Conservation (phyloP, 2,113 vertebrate genomes). For the Ochotona curzoniae region DNA sequence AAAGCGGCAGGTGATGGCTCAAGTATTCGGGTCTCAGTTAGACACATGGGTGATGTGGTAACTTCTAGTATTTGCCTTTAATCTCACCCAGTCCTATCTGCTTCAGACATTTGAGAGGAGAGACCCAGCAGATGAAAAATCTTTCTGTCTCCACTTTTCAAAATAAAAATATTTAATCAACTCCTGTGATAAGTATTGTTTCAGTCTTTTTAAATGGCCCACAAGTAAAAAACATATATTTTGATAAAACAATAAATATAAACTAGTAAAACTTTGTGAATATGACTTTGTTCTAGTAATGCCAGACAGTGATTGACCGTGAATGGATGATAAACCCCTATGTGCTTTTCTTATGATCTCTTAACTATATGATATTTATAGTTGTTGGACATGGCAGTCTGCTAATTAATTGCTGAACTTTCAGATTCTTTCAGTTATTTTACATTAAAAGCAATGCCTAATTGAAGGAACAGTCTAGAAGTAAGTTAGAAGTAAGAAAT, state of each 20-base stretch:
- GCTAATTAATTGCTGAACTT: neutral
- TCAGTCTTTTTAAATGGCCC: neutral
- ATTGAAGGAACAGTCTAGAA: slow-evolving; percentile 15
- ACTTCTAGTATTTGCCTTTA: no score
- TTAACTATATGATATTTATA: neutral
- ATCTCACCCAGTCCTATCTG: no score
- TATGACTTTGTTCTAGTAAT: neutral
- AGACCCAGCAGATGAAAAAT: no score
- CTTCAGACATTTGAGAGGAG: no score
- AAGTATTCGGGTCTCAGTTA: no score
- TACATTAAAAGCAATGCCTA: neutral
- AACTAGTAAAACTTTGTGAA: neutral
- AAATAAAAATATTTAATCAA: no score
- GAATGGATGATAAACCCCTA: neutral
- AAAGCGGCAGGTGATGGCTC: no score
- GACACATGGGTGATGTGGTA: no score
- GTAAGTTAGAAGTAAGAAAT: neutral
- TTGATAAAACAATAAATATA: slow-evolving; percentile 28
- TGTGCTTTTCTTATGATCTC: neutral
- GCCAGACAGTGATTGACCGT: neutral
- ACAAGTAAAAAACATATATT: neutral
- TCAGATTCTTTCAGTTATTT: slow-evolving; percentile 39
- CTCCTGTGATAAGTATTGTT: neutral
- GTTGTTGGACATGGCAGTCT: neutral
- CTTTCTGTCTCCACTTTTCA: no score